phyloP scores from a whole-genome alignment of 2,113 vertebrate species.

The Mus spicilegus region DNA sequence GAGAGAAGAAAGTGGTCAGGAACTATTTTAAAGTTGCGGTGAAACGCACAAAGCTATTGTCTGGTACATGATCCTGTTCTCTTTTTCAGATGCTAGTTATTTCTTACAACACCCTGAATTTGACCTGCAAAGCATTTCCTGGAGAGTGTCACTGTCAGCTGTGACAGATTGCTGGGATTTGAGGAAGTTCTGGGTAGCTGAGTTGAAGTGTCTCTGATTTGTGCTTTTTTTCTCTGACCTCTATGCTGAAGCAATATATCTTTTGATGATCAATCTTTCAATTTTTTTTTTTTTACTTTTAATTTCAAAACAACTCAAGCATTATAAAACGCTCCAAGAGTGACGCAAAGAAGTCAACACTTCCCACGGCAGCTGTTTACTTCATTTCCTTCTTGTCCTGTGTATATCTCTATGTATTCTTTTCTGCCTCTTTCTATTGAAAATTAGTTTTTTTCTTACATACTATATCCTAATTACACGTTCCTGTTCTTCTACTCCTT shows the following conservation, averaged over 20 bases:
- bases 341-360: not conserved
- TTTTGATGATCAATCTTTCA: not conserved
- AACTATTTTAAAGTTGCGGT: not conserved
- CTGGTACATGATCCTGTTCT: not conserved
- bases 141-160: not conserved
- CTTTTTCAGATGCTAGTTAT: not conserved
- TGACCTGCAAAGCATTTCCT: not conserved
- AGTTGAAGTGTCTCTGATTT: not conserved
- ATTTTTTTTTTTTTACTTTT: not conserved
- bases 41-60: not conserved
- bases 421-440: not conserved
- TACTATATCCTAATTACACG: not conserved
- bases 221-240: not conserved
- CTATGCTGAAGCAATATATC: not conserved
- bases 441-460: not conserved
- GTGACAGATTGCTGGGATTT: not conserved
- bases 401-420: not conserved
- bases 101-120: slow-evolving; percentile 26
- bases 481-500: too few species aligned
- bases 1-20: not conserved
- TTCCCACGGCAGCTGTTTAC: not conserved
- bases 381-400: not conserved
- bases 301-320: not conserved
- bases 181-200: not conserved
- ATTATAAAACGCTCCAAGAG: not conserved